These are phyloP conservation scores for Merops nubicus DNA, from an alignment of 2,113 vertebrate species.

Conservation along the genomic window DNA sequence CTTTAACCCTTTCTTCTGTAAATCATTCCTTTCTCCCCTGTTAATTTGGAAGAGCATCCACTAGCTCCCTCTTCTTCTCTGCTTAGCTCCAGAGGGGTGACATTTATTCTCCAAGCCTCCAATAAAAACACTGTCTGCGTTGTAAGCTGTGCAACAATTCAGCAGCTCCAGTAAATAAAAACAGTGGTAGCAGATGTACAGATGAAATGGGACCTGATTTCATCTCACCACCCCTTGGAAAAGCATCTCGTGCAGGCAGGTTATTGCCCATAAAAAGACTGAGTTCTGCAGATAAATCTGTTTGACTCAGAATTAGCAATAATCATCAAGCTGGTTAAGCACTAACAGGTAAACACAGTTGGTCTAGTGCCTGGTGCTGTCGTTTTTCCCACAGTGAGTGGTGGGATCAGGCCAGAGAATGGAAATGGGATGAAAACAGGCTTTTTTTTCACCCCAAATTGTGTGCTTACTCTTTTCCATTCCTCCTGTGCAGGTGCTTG, in stretches of 20 bases:
- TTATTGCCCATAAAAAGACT: conserved; percentile 9
- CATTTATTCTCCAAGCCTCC: background rate
- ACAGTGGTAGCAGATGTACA: conserved; percentile 30
- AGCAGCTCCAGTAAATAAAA: conserved; percentile 44
- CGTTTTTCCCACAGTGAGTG: background rate
- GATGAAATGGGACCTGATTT: background rate
- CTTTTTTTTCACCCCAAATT: background rate
- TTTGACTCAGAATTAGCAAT: background rate
- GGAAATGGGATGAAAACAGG: background rate
- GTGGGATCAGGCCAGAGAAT: background rate
- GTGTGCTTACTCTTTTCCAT: background rate
- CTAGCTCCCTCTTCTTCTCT: background rate
- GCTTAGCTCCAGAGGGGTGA: background rate
- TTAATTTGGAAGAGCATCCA: background rate
- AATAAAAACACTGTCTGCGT: background rate
- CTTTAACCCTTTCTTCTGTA: no score
- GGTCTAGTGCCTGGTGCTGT: background rate
- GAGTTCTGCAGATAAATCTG: background rate
- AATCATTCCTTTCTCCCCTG: background rate
- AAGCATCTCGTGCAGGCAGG: conserved; percentile 6
- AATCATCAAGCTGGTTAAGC: background rate
- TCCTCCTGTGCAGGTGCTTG: background rate
- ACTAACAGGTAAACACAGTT: background rate
- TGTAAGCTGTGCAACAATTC: conserved; percentile 7
- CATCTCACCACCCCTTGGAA: background rate